Base-by-base conservation (phyloP, 2,797 vertebrate genomes). In the Naso thynnoides region DNA sequence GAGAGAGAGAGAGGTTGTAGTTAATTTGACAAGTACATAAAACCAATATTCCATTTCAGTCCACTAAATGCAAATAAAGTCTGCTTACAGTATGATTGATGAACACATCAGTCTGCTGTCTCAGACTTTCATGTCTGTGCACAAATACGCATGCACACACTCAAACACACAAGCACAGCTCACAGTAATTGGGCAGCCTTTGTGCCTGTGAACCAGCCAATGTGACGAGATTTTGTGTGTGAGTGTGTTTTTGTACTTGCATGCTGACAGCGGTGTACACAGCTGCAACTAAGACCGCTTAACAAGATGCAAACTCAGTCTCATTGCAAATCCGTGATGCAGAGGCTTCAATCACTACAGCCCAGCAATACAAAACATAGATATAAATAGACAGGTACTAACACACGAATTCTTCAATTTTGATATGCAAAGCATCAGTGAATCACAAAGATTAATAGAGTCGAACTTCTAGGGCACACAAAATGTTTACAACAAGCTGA, bases 61-160 rank as follows among this genome's bases (percentile, higher is more conserved):
- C 76, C 68, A 61, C 59, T 78, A 85, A 82, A 82, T 65, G 62
- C 74, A 83, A 79, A 81, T 83, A 79, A 76, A 76, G 75, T 74
- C 58, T 66, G 57, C 65, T 78, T 81, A 64, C 55, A 79, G 57
- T 48, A 49, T 81, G 83, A 84, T 79, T 84, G 81, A 88, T 88
- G 74, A 84, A 72, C 56, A 56, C 66, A 78, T 77, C 70, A 59
- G 29, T 49, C 58, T 55, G 29, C 45, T 54, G 48, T 68, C 48
- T 66, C 59, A 23, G 26, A 77, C 56, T n/a, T 36, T 38, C 2
- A 9, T 56, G 33, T 52, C 59, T 47, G 15, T 59, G 31, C 62
- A 48, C 9, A 1, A 29, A 70, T 52, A 3, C 50, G 36, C 36
- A 52, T 26, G 38, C 5, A 21, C 38, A 60, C 8, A 67, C 47